Base-by-base conservation (phyloP, 2,113 vertebrate species). In the Dasypus novemcinctus region DNA sequence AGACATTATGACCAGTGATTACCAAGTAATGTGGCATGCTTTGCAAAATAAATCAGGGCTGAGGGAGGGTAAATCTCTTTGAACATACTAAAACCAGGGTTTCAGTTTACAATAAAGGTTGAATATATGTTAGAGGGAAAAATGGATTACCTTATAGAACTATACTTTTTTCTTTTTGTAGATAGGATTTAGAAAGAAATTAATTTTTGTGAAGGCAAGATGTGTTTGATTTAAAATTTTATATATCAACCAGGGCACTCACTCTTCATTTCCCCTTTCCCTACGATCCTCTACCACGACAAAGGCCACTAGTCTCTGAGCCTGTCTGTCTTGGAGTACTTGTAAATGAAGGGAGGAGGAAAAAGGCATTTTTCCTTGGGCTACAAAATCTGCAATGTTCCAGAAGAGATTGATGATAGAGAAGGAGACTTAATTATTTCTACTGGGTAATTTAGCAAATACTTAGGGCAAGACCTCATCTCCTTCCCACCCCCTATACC, bases 111-210 rank as follows among this genome's bases (percentile, higher is more conserved):
- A 78, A n/a, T 38, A 83, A 81, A 57, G 38, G n/a, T 33, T 43
- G 23, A 63, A 25, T 63, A 63, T 6, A 21, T 52, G 38, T 52
- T 87, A 27, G n/a, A 82, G 33, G 31, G 12, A 29, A 49, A 79
- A 85, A 66, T 36, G 20, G 20, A 59, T 89, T 92, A 66, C n/a
- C 71, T 74, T 54, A 59, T 1, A 84, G 27, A 83, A 52, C 54
- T 83, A 78, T 91, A 43, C 49, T 31, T 68, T 95, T 88, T 94
- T 54, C 69, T 57, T 92, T 46, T 84, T 72, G 25, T 61, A 84
- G 57, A 69, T 33, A 92, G 25, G 13, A 3, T 54, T 92, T 78
- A 27, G 43, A 46, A 94, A 27, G 79, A 92, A 80, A 66, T 88
- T 64, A 61, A 41, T 49, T 92, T 79, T 75, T 71, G 54, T 71